A percentile compares a stretch with the other conserved stretches of the same genome.
These are phyloP conservation scores for Syngnathus floridae DNA, from an alignment of 2,113 vertebrate genomes.

Conservation along the genomic window DNA sequence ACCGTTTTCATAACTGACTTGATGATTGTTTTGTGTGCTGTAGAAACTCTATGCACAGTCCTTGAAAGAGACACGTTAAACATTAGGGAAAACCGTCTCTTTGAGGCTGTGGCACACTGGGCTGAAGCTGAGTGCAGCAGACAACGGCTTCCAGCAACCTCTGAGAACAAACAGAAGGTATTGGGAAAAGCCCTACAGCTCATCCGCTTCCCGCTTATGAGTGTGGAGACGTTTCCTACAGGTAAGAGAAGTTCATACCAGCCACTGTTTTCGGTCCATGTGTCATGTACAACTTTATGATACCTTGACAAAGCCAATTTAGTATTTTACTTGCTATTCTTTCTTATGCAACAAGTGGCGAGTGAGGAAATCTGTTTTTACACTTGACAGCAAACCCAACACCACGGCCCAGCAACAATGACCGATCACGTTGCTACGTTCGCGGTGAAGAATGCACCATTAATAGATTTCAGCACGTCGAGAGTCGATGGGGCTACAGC, in stretches of 20 bases:
- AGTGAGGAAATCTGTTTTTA: constrained; percentile 85
- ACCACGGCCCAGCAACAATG: constrained; percentile 88
- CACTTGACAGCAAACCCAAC: constrained; percentile 97
- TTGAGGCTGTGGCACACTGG: constrained; percentile 90
- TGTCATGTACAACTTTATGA: background rate
- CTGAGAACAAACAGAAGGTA: constrained; percentile 87
- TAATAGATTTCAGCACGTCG: constrained; percentile 90
- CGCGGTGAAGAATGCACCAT: constrained; percentile 90
- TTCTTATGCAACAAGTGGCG: constrained; percentile 81
- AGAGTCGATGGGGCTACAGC: constrained; percentile 96
- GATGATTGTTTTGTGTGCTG: constrained; percentile 11
- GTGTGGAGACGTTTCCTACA: constrained; percentile 90
- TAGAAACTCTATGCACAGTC: constrained; percentile 88
- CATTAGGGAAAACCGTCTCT: constrained; percentile 88
- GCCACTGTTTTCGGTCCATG: background rate
- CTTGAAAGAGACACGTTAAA: constrained; percentile 90
- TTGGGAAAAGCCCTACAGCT: constrained; percentile 88
- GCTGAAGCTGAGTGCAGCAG: constrained; percentile 90
- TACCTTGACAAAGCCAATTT: background rate
- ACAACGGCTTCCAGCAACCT: constrained; percentile 82
- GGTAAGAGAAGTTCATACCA: constrained; percentile 63
- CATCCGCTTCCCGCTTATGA: constrained; percentile 93
- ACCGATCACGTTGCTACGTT: constrained; percentile 87
- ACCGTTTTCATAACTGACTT: background rate
- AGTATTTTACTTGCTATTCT: constrained; percentile 60